A percentile compares a stretch with the other conserved stretches of the same genome.
phyloP scores from a whole-genome alignment of 2,113 vertebrate genomes.

The Nothobranchius furzeri region DNA sequence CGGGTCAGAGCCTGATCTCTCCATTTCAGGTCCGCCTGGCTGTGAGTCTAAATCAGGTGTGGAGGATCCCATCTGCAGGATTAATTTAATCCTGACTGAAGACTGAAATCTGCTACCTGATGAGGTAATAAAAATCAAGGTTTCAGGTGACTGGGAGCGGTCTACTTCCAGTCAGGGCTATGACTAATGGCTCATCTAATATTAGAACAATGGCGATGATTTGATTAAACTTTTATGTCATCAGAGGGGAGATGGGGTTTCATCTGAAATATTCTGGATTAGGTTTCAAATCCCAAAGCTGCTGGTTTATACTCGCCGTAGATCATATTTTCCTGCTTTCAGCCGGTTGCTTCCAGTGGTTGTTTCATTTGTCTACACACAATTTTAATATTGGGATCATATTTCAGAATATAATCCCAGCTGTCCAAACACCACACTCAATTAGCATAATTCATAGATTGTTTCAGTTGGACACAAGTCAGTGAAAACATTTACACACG shows the following conservation, averaged over 20 bases:
- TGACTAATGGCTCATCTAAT: conserved; percentile 14
- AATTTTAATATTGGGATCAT: too few relatives aligned
- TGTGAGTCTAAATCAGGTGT: not conserved
- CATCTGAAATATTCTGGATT: not conserved
- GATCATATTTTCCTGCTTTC: too few relatives aligned
- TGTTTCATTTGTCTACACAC: too few relatives aligned
- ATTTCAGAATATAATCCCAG: too few relatives aligned
- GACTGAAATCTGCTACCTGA: not conserved
- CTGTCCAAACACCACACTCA: too few relatives aligned
- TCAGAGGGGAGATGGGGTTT: not conserved
- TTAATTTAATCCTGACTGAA: not conserved
- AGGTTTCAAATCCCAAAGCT: not conserved
- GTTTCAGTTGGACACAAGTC: too few relatives aligned
- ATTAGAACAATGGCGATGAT: conserved; percentile 19
- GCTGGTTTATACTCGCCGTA: too few relatives aligned
- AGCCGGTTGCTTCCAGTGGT: too few relatives aligned
- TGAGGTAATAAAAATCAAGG: not conserved
- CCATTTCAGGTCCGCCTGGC: not conserved
- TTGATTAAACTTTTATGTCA: conserved; percentile 22
- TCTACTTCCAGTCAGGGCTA: conserved; percentile 1
- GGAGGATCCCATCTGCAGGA: not conserved
- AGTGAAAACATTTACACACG: too few relatives aligned
- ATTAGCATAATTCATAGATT: too few relatives aligned
- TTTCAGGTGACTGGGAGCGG: not conserved
- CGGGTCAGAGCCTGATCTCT: not conserved